phyloP scores from a whole-genome alignment of 2,888 invertebrate genomes.

The Sinotaia quadrata region DNA sequence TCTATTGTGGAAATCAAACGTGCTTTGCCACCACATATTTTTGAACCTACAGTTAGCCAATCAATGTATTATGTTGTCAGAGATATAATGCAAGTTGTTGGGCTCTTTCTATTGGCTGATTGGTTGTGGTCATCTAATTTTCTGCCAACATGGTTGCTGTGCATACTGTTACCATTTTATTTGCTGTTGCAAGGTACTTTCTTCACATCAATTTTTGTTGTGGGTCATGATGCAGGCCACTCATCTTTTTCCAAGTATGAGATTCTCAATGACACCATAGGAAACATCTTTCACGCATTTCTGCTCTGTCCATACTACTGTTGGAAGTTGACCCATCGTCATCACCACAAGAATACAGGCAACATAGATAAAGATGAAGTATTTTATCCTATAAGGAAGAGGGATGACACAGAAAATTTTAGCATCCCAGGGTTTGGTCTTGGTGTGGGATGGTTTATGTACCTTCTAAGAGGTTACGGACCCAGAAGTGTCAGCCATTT shows the following conservation, averaged over 20 bases:
- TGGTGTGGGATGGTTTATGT: conserved; percentile 63
- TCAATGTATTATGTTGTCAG: conserved; percentile 63
- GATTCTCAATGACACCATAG: conserved; percentile 60
- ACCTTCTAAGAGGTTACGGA: conserved; percentile 60
- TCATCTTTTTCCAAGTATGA: conserved; percentile 62
- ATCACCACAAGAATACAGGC: conserved; percentile 67
- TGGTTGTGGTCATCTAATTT: conserved; percentile 28
- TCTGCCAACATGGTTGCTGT: conserved; percentile 11
- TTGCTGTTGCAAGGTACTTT: conserved; percentile 66
- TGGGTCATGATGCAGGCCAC: conserved; percentile 69
- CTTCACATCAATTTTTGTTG: conserved; percentile 64
- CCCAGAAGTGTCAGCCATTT: conserved; percentile 52
- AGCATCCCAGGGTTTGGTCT: conserved; percentile 48
- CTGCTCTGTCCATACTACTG: conserved; percentile 65
- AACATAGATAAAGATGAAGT: conserved; percentile 69
- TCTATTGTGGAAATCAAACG: conserved; percentile 62
- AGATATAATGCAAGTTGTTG: conserved; percentile 51
- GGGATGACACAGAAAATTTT: conserved; percentile 30
- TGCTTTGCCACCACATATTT: conserved; percentile 59
- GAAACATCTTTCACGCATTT: conserved; percentile 59
- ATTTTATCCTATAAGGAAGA: conserved; percentile 63
- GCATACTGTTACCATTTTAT: conserved; percentile 45
- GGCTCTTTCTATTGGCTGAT: conserved; percentile 40
- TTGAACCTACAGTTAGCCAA: conserved; percentile 50
- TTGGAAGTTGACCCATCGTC: conserved; percentile 66